Evolutionary conservation across 2,113 vertebrate genomes (phyloP).

Genomic region (Pionites leucogaster): DNA sequence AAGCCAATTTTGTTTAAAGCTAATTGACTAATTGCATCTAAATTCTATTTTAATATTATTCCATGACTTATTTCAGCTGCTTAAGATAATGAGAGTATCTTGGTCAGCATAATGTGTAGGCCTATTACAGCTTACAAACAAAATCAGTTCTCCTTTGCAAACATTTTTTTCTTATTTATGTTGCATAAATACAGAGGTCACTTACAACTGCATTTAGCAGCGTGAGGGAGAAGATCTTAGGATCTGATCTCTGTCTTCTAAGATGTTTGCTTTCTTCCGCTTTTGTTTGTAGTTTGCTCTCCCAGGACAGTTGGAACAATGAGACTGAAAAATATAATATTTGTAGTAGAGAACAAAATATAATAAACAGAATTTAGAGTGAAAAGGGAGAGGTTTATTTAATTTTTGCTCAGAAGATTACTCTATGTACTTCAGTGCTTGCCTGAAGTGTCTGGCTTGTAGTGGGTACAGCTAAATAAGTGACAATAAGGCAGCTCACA

Average conservation of each 20-base stretch:
- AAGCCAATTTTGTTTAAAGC: background rate
- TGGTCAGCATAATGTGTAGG: background rate
- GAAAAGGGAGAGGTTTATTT: background rate
- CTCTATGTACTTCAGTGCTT: background rate
- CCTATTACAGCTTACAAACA: background rate
- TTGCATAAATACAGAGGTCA: background rate
- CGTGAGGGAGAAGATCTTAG: background rate
- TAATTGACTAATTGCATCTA: background rate
- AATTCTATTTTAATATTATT: background rate
- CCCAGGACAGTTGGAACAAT: background rate
- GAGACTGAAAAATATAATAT: background rate
- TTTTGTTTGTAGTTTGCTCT: background rate
- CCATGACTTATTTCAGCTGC: background rate
- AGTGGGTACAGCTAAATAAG: background rate
- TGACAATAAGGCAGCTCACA: background rate
- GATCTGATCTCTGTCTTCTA: background rate
- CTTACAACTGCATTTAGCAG: background rate
- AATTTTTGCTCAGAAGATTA: background rate
- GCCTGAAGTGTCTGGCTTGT: background rate
- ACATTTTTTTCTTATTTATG: background rate
- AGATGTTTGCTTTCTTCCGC: background rate
- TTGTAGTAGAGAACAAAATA: background rate
- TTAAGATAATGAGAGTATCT: background rate
- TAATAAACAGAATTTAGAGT: background rate
- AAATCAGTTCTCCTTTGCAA: background rate